Base-by-base conservation (phyloP, 2,888 invertebrate genomes). In the Phortica magna region DNA sequence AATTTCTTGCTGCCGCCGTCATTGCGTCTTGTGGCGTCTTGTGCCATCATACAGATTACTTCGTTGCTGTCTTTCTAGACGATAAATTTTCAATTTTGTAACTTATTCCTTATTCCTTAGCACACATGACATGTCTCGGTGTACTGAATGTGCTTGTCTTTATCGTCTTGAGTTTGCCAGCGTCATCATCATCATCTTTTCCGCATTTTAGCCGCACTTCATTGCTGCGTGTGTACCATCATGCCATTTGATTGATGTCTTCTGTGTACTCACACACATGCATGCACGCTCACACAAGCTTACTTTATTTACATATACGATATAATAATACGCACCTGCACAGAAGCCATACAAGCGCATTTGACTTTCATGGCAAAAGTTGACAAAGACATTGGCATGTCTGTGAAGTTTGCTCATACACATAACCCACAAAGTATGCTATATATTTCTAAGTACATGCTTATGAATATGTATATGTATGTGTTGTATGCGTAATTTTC, bases 31-130 rank as follows among this genome's bases (percentile, higher is more conserved):
- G 88, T 79, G 84, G 88, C 79, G 78, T 55, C 70, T 53, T 12
- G 9, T n/a, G 61, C 61, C 61, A 10, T 9, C 61, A 61, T 61
- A 61, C 61, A n/a, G 12, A n/a, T 9, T 55, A 55, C 55, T 55
- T 55, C 67, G n/a, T 31, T 31, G 31, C 31, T 65, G 22, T n/a
- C 61, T 80, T 88, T 86, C 84, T 81, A 83, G 83, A 84, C 85
- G 81, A 87, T 87, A 87, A 87, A 87, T 83, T 88, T 87, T 87
- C 88, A 88, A 87, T 88, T 87, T 84, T 77, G 76, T 61, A 80
- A 83, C 80, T 76, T 71, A 77, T 75, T 77, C 73, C 73, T 53
- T 76, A 79, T n/a, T 61, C 19, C 17, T 17, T 48, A 19, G 22
- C 43, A 14, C 42, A 19, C 14, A 9, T 17, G n/a, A 43, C 70